Base-by-base conservation (phyloP, 2,888 invertebrate species). In the Ormyrus labotus region DNA sequence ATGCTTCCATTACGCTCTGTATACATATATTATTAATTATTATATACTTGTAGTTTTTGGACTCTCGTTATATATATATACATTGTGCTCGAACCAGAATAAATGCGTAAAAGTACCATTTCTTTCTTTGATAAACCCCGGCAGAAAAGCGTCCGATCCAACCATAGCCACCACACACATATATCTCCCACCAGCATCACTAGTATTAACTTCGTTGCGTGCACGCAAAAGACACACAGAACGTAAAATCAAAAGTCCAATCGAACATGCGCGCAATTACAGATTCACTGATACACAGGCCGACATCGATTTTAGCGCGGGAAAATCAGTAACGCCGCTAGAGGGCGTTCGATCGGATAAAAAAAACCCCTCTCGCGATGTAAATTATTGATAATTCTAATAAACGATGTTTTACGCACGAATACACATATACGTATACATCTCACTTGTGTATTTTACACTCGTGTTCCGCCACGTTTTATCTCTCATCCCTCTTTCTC, bases 1-100 rank as follows among this genome's bases (percentile, higher is more conserved):
- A 13, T 75, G 75, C 81, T 81, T 78, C 53, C 61, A 81, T 71
- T 75, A 67, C 71, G 71, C 75, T 78, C 78, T 57, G 13, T 61
- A 69, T 69, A 71, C 19, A 19, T 70, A 64, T 67, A 67, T 13
- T 34, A 34, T 34, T 34, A 34, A 51, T 68, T 63, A 68, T n/a
- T 60, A 48, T 47, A 70, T 57, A 72, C 47, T 34, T 53, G 74
- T 74, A 81, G 58, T 64, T 69, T 74, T 57, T 34, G 34, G 6
- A 76, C 34, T 72, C 45, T 72, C 67, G 13, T 68, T 70, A 60
- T 47, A 78, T 63, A 70, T 51, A 47, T 58, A 45, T 45, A 45
- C n/a, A 58, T 67, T 11, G 57, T 55, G 60, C 51, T 68, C 61
- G 68, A 64, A 72, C 53, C 19, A 67, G 68, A 75, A 60, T 51